Evolutionary conservation across 2,113 vertebrate genomes (phyloP).

Genomic region (Zonotrichia leucophrys): DNA sequence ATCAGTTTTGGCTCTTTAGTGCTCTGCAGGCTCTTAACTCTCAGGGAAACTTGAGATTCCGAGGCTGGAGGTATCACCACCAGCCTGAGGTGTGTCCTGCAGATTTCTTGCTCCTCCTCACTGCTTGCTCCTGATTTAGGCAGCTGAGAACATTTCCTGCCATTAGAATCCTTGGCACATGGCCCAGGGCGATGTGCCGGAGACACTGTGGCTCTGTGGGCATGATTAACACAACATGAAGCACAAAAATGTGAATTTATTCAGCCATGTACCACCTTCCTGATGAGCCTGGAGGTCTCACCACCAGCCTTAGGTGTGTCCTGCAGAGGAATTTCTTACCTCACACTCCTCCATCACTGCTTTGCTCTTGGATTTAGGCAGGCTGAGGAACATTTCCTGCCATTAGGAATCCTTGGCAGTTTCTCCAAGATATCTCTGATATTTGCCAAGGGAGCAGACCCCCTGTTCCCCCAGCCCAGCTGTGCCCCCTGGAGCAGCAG

Average conservation of each 20-base stretch:
- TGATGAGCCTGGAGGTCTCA: neutral
- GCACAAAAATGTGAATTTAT: too few relatives aligned
- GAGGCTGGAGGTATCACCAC: neutral
- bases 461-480: neutral
- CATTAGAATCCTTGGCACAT: neutral
- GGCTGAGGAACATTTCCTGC: neutral
- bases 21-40: neutral
- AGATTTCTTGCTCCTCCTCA: neutral
- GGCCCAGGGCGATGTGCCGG: too few relatives aligned
- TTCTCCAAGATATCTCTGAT: neutral
- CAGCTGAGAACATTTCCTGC: neutral
- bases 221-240: constrained; percentile 36
- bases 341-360: neutral
- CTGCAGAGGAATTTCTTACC: neutral
- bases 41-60: neutral
- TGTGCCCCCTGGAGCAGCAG: neutral
- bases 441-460: neutral
- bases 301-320: neutral
- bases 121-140: neutral
- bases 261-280: neutral
- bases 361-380: neutral
- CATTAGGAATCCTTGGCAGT: neutral
- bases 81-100: neutral
- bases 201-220: neutral
- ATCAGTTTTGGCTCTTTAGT: neutral